These are phyloP conservation scores for Strix uralensis DNA, from an alignment of 2,113 vertebrate genomes.

Conservation along the genomic window DNA sequence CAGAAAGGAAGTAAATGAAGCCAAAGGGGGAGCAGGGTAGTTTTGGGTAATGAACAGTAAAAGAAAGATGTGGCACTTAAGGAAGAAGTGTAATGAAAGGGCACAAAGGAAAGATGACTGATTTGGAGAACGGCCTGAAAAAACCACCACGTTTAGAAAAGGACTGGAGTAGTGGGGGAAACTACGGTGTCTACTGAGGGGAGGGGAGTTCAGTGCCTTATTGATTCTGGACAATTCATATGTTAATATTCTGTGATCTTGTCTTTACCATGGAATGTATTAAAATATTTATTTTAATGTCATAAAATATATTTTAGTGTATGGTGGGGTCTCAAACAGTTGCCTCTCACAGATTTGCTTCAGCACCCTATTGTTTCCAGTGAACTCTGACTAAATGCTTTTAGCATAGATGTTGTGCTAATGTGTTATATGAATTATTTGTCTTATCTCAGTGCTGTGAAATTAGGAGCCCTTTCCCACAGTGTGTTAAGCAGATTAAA, in stretches of 20 bases:
- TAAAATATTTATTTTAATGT: not conserved
- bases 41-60: conserved; percentile 32
- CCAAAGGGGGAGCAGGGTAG: conserved; percentile 29
- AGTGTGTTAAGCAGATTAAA: conserved; percentile 72
- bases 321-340: not conserved
- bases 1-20: conserved; percentile 50
- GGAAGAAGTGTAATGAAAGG: conserved; percentile 33
- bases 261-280: not conserved
- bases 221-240: not conserved
- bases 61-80: conserved; percentile 38
- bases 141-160: not conserved
- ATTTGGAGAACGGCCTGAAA: not conserved
- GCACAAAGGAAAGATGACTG: conserved; percentile 35
- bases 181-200: not conserved
- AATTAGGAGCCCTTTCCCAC: conserved; percentile 72
- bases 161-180: not conserved
- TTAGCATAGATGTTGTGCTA: conserved; percentile 31
- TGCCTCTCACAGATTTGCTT: not conserved
- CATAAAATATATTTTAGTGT: not conserved
- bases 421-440: conserved; percentile 66
- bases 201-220: not conserved
- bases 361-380: conserved; percentile 14
- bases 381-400: conserved; percentile 40
- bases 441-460: conserved; percentile 71
- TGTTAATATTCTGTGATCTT: not conserved